Evolutionary conservation across 2,797 vertebrate genomes (phyloP), one percentile per base, ranked within the genome.

Genomic region (Enteromius mattozi): DNA sequence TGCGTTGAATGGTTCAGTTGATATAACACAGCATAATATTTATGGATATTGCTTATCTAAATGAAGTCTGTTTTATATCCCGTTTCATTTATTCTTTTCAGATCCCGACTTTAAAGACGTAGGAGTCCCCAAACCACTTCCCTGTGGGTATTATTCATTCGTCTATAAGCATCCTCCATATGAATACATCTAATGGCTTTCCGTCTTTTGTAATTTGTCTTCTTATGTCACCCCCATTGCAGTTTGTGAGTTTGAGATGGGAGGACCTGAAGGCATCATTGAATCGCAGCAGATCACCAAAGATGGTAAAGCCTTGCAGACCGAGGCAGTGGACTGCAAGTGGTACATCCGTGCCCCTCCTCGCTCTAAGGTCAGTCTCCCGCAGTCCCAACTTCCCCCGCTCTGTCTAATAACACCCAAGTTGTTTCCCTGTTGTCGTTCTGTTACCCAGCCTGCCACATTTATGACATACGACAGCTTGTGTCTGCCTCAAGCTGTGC

Each of bases 91-190:
- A 54, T 33, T 74, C 71, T 27, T 94, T 95, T 93, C 96, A 99
- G 98, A 99, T 97, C 97, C 98, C 40, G 98, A 99, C 95, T 99
- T 99, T 95, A 97, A 97, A 95, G 98, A 99, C 93, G 92, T 99
- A 91, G 98, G 97, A 0, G 94, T 96, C 91, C 96, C 97, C 89
- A 98, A 98, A 92, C 97, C 98, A 91, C 97, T 99, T 90, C 97
- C 98, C 96, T 96, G 98, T 99, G 95, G 93, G 97, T 98, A 97
- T 87, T 47, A 80, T 87, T 90, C 56, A 59, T 89, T 84, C 51
- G 80, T 61, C 49, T 24, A 68, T 83, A 81, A 87, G 65, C 49
- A 19, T 45, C 49, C 27, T 72, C 63, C 66, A 8, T 65, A 71
- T 75, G 24, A 74, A 49, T 21, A 61, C 45, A 54, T 35, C 65